Evolutionary conservation across 2,113 vertebrate species (phyloP), one percentile per base, ranked within the genome.

Genomic region (Stictonetta naevosa): DNA sequence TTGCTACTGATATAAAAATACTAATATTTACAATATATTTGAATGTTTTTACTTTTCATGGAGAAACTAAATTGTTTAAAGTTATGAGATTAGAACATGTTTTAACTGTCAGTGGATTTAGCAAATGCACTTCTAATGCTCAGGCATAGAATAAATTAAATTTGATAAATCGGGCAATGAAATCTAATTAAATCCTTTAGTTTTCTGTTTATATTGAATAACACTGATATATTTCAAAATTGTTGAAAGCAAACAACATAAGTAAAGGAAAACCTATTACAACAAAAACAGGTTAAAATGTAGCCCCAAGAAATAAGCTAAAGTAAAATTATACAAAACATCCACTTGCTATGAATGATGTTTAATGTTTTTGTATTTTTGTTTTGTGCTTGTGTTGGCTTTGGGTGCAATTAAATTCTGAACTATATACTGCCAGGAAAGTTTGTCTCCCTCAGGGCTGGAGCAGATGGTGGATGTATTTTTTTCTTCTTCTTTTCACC

Each of bases 391-490:
- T 50, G 69, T 75, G 20, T 46, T 92, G 95, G 76, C 29, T 71
- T 53, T 76, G 48, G 66, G 26, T 89, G 46, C 81, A 88, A 82
- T 84, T 95, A 94, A 93, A 52, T 89, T 87, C 64, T 74, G 46
- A 90, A 88, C 87, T 94, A 20, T 87, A 55, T 23, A 38, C 23
- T 92, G 84, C 50, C 76, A 91, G 58, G 83, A 90, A 96, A 76
- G 25, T 86, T 92, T 50, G 11, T 72, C 62, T 86, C 66, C 69
- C 91, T 91, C 29, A 73, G 90, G 60, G 64, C n/a, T 94, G 36
- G 52, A 93, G 78, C 66, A 97, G 96, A 95, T 94, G 90, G 87
- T 89, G 76, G 83, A 84, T 58, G 2, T 18, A 40, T 56, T 55
- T 68, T 36, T 31, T 42, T 73, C 67, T 60, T 36, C 72, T 17